Conservation (phyloP, 2,888 invertebrate species). For the Torymus aiolomorphi region DNA sequence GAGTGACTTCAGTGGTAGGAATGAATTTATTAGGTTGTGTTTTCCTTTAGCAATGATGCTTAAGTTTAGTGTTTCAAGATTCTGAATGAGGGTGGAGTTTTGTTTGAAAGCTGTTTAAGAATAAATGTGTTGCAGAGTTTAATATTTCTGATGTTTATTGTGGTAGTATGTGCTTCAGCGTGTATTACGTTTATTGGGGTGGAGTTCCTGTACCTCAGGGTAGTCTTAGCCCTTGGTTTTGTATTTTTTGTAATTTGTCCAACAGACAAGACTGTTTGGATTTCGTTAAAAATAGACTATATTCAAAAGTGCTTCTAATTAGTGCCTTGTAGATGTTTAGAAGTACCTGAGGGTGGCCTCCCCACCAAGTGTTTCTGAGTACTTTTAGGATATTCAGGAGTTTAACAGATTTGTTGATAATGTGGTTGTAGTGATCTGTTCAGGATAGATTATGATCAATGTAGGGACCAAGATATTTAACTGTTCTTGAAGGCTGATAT, state of each 20-base stretch:
- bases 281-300: neutral
- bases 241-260: conserved; percentile 6
- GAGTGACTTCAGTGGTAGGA: neutral
- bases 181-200: conserved; percentile 1
- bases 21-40: neutral
- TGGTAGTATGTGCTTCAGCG: neutral
- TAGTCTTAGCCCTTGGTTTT: conserved; percentile 17
- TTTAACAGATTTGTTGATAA: neutral
- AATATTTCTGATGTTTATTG: no score
- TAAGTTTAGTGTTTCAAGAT: neutral
- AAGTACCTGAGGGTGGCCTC: neutral
- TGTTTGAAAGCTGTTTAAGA: neutral
- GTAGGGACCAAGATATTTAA: no score
- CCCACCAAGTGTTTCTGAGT: conserved; percentile 2
- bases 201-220: neutral
- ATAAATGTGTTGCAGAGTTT: no score
- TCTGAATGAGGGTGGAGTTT: neutral
- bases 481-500: no score
- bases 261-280: neutral
- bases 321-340: neutral
- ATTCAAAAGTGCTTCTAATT: neutral
- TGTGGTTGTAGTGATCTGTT: neutral
- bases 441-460: no score
- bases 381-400: neutral
- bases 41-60: no score